Conservation (phyloP, 2,888 invertebrate genomes). For the Trachelus stipa region DNA sequence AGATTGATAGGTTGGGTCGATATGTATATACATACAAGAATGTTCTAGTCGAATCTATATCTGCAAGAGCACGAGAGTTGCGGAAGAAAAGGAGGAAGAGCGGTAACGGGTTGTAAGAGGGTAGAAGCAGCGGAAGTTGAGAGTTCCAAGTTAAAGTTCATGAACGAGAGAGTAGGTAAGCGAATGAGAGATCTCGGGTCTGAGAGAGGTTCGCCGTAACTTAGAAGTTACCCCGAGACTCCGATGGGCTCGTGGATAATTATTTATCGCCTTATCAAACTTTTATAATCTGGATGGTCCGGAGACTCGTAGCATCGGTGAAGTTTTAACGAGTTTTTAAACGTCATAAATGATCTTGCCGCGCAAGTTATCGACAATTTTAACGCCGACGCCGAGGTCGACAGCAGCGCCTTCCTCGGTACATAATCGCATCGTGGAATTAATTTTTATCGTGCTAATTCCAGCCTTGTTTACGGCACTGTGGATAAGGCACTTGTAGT, state of each 20-base stretch:
- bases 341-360: conserved; percentile 60
- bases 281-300: conserved; percentile 57
- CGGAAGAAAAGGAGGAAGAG: conserved; percentile 26
- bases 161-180: too few species aligned
- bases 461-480: neutral
- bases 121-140: neutral
- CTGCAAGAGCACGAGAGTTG: conserved; percentile 11
- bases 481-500: too few species aligned
- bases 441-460: conserved; percentile 37
- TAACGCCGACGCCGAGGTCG: conserved; percentile 4
- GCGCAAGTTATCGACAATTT: conserved; percentile 31
- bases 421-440: conserved; percentile 18
- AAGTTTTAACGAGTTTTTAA: conserved; percentile 64
- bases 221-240: conserved; percentile 25
- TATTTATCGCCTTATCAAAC: conserved; percentile 64
- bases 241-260: conserved; percentile 51
- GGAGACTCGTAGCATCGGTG: conserved; percentile 29
- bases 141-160: neutral
- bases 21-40: too few species aligned
- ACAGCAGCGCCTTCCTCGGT: neutral
- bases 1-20: too few species aligned
- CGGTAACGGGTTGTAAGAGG: neutral
- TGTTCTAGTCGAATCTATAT: too few species aligned
- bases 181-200: too few species aligned
- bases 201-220: conserved; percentile 2